Evolutionary conservation across 2,888 invertebrate genomes (phyloP).

Genomic region (Pristionchus arcanus): DNA sequence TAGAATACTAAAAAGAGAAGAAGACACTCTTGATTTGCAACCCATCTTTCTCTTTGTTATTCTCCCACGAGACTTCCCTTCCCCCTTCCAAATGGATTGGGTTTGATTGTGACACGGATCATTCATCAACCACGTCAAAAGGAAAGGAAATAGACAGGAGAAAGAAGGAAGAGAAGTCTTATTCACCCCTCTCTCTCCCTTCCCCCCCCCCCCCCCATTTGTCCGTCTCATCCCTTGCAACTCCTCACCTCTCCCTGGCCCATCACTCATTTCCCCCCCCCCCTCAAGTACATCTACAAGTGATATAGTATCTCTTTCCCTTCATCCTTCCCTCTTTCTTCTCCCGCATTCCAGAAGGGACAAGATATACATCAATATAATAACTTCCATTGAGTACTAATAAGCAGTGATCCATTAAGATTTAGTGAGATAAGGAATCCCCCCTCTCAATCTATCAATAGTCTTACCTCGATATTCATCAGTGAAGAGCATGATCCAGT

Average conservation of each 20-base stretch:
- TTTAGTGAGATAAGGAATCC: conserved; percentile 18
- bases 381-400: conserved; percentile 8
- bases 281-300: neutral
- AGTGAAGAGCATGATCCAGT: conserved; percentile 34
- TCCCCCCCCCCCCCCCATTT: neutral
- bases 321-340: neutral
- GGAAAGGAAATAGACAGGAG: conserved; percentile 5
- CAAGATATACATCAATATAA: neutral
- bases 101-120: conserved; percentile 24
- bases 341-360: neutral
- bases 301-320: neutral
- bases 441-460: neutral
- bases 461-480: conserved; percentile 20
- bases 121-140: neutral
- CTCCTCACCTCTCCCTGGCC: too few species aligned
- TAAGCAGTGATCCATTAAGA: conserved; percentile 6
- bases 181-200: neutral
- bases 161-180: neutral
- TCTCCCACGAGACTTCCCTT: neutral
- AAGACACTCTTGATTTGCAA: neutral
- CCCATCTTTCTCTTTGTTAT: neutral
- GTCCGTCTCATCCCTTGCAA: too few species aligned
- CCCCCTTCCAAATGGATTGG: conserved; percentile 1
- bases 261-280: too few species aligned
- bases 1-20: neutral